Percentiles rank a stretch among this genome's conserved stretches.
phyloP scores from a whole-genome alignment of 2,888 invertebrate genomes.

The Drosophila antonietae region DNA sequence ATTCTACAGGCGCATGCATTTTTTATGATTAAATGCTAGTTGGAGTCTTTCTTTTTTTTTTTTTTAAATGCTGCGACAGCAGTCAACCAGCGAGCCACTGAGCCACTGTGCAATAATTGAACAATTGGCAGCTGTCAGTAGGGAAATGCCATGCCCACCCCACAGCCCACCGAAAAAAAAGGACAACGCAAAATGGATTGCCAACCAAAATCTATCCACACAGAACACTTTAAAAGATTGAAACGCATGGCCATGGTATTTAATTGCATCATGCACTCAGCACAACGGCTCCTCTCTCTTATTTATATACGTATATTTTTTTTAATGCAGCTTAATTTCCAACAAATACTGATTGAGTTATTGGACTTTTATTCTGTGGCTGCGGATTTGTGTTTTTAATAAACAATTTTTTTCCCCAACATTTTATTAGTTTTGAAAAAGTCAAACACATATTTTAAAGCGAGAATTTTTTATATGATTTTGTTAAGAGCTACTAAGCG shows the following conservation, averaged over 20 bases:
- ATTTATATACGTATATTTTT: neutral
- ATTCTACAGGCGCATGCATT: conserved; percentile 77
- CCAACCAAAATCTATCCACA: conserved; percentile 55
- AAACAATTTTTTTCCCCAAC: neutral
- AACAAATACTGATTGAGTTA: conserved; percentile 52
- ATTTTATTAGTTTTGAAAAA: conserved; percentile 5
- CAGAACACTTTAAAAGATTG: conserved; percentile 57
- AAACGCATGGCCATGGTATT: conserved; percentile 42
- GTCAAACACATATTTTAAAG: neutral
- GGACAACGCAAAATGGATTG: conserved; percentile 15
- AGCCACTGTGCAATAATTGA: conserved; percentile 67
- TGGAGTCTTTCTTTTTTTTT: conserved; percentile 24
- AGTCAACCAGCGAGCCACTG: conserved; percentile 50
- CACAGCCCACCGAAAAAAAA: conserved; percentile 19
- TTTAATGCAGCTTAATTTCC: conserved; percentile 47
- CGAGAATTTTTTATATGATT: neutral
- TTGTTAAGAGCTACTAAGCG: neutral
- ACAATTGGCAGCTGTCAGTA: conserved; percentile 73
- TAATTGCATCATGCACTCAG: conserved; percentile 32
- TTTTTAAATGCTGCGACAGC: conserved; percentile 61
- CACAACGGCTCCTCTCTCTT: neutral
- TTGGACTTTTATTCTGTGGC: conserved; percentile 23
- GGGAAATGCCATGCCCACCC: conserved; percentile 48
- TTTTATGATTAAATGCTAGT: conserved; percentile 77
- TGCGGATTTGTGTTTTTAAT: conserved; percentile 5